Conservation (phyloP, 1,140 invertebrate genomes). For the Drosophila nigromelanica region DNA sequence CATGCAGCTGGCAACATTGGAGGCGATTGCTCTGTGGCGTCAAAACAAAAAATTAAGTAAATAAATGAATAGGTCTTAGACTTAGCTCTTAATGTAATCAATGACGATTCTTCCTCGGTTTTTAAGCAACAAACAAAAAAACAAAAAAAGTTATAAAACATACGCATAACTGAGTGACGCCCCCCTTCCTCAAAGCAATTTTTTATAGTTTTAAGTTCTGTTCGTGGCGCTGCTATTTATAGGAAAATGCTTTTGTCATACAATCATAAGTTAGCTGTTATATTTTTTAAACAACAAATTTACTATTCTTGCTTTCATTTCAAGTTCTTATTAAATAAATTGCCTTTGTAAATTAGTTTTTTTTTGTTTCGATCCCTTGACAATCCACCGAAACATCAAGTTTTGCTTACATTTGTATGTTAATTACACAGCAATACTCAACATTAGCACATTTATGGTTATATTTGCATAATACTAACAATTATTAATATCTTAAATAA, state of each 20-base stretch:
- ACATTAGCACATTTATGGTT: conserved; percentile 4
- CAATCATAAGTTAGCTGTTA: conserved; percentile 77
- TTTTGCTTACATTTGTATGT: conserved; percentile 43
- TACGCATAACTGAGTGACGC: conserved; percentile 30
- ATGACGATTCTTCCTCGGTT: conserved; percentile 74
- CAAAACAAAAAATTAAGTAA: conserved; percentile 74
- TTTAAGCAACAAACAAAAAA: conserved; percentile 31
- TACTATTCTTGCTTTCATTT: conserved; percentile 36
- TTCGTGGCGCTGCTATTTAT: conserved; percentile 65
- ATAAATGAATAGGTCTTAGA: conserved; percentile 77
- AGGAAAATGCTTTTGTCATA: conserved; percentile 76
- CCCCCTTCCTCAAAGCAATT: conserved; percentile 58
- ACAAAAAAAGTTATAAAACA: conserved; percentile 4
- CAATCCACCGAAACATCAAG: conserved; percentile 68
- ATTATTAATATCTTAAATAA: conserved; percentile 46
- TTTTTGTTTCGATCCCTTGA: conserved; percentile 48
- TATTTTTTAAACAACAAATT: conserved; percentile 56
- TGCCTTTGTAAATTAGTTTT: conserved; percentile 52
- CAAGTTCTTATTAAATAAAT: conserved; percentile 62
- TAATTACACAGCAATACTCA: conserved; percentile 20
- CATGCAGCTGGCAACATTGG: conserved; percentile 49
- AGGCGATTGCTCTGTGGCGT: conserved; percentile 60
- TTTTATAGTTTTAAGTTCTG: conserved; percentile 67
- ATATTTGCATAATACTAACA: conserved; percentile 24
- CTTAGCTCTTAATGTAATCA: conserved; percentile 74